Evolutionary conservation across 1,140 invertebrate genomes (phyloP).

Genomic region (Hyphantria cunea): DNA sequence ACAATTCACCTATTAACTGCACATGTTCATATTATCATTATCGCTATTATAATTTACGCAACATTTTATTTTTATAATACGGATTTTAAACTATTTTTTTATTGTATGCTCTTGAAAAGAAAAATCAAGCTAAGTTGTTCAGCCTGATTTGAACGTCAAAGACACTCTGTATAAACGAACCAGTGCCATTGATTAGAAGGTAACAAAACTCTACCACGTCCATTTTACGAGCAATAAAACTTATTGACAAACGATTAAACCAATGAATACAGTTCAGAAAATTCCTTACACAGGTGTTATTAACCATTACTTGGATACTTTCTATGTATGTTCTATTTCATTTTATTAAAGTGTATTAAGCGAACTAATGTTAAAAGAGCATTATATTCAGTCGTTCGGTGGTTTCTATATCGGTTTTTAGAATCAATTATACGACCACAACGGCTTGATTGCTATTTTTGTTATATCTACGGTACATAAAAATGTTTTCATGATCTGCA

Average conservation of each 20-base stretch:
- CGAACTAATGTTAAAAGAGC: no score
- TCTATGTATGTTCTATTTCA: not conserved
- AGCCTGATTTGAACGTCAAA: conserved; percentile 25
- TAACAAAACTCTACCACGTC: conserved; percentile 24
- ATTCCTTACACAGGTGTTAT: not conserved
- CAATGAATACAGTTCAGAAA: not conserved
- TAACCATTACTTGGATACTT: not conserved
- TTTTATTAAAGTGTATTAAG: no score
- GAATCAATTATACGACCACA: not conserved
- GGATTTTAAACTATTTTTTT: not conserved
- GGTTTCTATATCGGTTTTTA: not conserved
- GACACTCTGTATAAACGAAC: conserved; percentile 20
- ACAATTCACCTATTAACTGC: no score
- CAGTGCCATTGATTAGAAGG: conserved; percentile 10
- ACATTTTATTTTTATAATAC: not conserved
- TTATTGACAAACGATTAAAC: conserved; percentile 3
- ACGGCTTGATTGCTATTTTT: no score
- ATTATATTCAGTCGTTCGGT: not conserved
- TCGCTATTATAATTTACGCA: not conserved
- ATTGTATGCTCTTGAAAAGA: not conserved
- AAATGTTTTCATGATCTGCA: no score
- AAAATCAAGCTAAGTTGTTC: not conserved
- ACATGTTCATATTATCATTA: no score
- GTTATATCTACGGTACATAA: no score
- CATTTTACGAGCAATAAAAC: not conserved